Conservation (phyloP, 2,797 vertebrate species). For the Pangasius macronema region DNA sequence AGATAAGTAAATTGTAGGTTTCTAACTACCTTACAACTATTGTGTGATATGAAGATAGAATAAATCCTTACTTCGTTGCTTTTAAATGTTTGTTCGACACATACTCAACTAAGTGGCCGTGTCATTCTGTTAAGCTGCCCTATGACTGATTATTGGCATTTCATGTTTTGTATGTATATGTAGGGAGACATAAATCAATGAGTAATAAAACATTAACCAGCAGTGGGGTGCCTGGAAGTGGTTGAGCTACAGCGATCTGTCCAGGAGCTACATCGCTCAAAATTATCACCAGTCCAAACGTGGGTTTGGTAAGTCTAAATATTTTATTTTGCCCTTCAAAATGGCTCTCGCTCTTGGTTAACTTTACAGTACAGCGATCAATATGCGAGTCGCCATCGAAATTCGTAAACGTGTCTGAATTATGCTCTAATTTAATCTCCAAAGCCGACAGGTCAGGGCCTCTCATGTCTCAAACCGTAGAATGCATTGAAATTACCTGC, state of each 20-base stretch:
- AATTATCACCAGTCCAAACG: slow-evolving; percentile 52
- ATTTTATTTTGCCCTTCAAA: slow-evolving; percentile 5
- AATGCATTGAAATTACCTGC: not conserved
- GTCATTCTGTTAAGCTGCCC: slow-evolving; percentile 27
- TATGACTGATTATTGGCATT: slow-evolving; percentile 72
- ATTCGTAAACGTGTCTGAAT: not conserved
- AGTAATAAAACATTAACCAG: slow-evolving; percentile 72
- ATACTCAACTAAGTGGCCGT: not conserved
- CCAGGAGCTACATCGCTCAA: slow-evolving; percentile 53
- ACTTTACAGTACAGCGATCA: not conserved
- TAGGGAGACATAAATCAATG: slow-evolving; percentile 57
- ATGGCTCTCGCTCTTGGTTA: not conserved
- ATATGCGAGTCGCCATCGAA: not conserved
- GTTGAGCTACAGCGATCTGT: slow-evolving; percentile 56
- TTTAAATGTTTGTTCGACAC: not conserved
- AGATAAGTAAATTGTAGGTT: slow-evolving; percentile 49
- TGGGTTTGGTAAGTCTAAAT: slow-evolving; percentile 67
- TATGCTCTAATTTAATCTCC: not conserved
- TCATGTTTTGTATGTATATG: slow-evolving; percentile 63
- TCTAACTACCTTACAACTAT: slow-evolving; percentile 34
- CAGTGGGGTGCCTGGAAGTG: slow-evolving; percentile 54
- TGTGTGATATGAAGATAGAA: slow-evolving; percentile 40
- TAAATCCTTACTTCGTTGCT: slow-evolving; percentile 27
- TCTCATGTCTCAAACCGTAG: not conserved
- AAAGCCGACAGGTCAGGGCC: not conserved